Percentiles rank a stretch among this genome's conserved stretches.
phyloP scores from a whole-genome alignment of 1,140 invertebrate species.

The Aphelenchoides avenae region DNA sequence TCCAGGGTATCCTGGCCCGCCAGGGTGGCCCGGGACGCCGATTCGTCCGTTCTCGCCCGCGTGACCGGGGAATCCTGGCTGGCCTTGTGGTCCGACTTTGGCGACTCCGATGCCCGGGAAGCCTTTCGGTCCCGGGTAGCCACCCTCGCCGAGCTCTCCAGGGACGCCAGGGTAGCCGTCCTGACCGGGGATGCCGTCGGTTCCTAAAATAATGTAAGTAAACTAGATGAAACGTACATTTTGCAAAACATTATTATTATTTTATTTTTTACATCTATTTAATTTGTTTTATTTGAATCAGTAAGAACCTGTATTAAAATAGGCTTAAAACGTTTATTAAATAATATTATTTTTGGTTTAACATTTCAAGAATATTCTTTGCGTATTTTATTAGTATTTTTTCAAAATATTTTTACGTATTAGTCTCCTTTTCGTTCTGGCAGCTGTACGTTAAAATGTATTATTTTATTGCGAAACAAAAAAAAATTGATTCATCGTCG shows the following conservation, averaged over 20 bases:
- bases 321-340: too few relatives aligned
- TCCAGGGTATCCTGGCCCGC: slow-evolving; percentile 21
- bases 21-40: slow-evolving; percentile 43
- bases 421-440: too few relatives aligned
- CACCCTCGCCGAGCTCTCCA: slow-evolving; percentile 52
- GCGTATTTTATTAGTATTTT: too few relatives aligned
- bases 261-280: neutral
- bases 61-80: slow-evolving; percentile 40
- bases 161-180: slow-evolving; percentile 55
- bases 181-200: slow-evolving; percentile 47
- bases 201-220: slow-evolving; percentile 29
- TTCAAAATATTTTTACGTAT: too few relatives aligned
- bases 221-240: too few relatives aligned
- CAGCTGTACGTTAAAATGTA: neutral
- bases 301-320: too few relatives aligned
- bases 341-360: too few relatives aligned
- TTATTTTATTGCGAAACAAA: neutral
- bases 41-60: slow-evolving; percentile 55
- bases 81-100: slow-evolving; percentile 51
- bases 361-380: too few relatives aligned
- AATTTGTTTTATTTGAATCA: slow-evolving; percentile 9
- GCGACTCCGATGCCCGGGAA: slow-evolving; percentile 57
- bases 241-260: too few relatives aligned
- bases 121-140: slow-evolving; percentile 48
- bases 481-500: neutral